phyloP scores from a whole-genome alignment of 2,113 vertebrate genomes.

The Erythrolamprus reginae region DNA sequence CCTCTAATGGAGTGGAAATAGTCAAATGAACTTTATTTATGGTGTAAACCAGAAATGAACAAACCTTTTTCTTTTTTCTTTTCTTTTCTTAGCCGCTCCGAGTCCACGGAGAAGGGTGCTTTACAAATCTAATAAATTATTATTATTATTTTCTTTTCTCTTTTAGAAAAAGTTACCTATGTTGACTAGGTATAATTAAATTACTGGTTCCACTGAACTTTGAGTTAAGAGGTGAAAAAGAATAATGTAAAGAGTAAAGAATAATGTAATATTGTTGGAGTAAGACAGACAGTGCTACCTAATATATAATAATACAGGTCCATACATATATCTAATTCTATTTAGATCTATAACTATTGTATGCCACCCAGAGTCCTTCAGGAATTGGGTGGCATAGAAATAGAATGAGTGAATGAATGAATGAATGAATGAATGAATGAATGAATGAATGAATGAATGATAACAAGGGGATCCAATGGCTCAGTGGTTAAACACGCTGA shows the following conservation, averaged over 20 bases:
- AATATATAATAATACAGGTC: neutral
- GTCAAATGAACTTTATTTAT: neutral
- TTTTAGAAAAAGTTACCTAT: neutral
- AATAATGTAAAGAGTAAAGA: neutral
- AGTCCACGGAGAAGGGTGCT: too few species aligned
- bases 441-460: too few species aligned
- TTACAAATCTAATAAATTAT: too few species aligned
- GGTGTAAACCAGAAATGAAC: neutral
- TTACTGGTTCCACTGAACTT: neutral
- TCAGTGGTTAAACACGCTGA: too few species aligned
- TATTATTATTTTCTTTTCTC: neutral
- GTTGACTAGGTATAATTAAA: neutral
- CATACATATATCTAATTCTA: neutral
- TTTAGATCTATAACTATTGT: neutral
- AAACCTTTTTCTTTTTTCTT: neutral
- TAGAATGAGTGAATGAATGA: too few species aligned
- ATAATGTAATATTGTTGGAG: neutral
- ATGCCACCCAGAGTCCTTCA: too few species aligned
- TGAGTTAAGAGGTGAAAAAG: neutral
- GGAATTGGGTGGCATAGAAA: too few species aligned
- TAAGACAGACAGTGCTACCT: neutral
- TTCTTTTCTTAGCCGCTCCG: too few species aligned
- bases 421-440: too few species aligned
- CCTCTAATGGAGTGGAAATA: neutral
- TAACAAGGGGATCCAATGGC: too few species aligned